Evolutionary conservation across 1,140 invertebrate species (phyloP).

Genomic region (Neodiprion fabricii): DNA sequence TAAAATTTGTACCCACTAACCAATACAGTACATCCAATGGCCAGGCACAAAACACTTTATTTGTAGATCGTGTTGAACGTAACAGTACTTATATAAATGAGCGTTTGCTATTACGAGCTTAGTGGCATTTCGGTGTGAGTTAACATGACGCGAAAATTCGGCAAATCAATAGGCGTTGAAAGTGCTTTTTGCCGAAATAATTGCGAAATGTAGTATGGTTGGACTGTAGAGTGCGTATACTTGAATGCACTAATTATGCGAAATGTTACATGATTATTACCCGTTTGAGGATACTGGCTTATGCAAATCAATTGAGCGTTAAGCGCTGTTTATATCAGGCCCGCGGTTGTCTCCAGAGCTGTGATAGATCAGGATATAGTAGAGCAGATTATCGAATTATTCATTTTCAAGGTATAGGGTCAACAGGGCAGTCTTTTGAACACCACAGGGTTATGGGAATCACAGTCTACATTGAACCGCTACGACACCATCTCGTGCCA

Average conservation of each 20-base stretch:
- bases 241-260: not conserved
- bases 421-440: constrained; percentile 62
- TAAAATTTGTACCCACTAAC: constrained; percentile 7
- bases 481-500: constrained; percentile 65
- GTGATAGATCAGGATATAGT: not conserved
- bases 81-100: not conserved
- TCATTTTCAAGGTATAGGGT: constrained; percentile 37
- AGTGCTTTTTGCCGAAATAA: not conserved
- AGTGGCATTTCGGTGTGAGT: not conserved
- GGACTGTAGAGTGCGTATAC: not conserved
- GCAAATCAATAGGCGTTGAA: no score
- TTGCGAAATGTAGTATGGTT: not conserved
- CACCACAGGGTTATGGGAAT: constrained; percentile 60
- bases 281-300: not conserved
- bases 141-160: no score
- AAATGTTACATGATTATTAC: not conserved
- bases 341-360: not conserved
- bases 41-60: not conserved
- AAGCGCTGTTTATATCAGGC: not conserved
- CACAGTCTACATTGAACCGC: constrained; percentile 55
- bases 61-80: not conserved
- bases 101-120: not conserved
- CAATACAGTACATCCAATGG: not conserved
- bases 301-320: not conserved
- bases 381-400: constrained; percentile 1